phyloP scores from a whole-genome alignment of 2,888 invertebrate genomes.

The Cryptus armator region DNA sequence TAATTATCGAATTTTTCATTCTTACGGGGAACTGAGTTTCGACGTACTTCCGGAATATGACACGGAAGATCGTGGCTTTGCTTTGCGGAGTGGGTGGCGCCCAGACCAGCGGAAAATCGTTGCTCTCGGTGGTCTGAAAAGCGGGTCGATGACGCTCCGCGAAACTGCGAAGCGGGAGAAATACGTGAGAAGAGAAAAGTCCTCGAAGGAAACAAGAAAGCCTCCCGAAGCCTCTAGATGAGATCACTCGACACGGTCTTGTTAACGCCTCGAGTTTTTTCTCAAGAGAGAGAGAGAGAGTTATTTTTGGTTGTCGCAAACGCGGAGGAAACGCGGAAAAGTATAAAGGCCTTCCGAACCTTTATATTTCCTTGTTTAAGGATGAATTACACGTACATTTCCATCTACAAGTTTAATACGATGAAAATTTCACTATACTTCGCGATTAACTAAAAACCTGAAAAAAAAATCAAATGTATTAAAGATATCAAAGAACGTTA shows the following conservation, averaged over 20 bases:
- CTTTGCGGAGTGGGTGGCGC: conserved; percentile 80
- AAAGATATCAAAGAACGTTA: too few relatives aligned
- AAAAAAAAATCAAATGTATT: too few relatives aligned
- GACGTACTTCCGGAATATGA: conserved; percentile 80
- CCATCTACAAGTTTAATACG: too few relatives aligned
- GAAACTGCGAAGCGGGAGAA: conserved; percentile 71
- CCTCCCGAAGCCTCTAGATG: conserved; percentile 7
- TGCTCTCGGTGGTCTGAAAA: conserved; percentile 72
- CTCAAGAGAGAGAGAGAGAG: not conserved
- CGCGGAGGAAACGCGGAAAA: not conserved
- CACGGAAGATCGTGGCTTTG: conserved; percentile 78
- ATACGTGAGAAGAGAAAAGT: conserved; percentile 13
- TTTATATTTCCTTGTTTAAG: not conserved
- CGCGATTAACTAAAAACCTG: too few relatives aligned
- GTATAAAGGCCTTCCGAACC: not conserved
- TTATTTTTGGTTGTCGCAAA: conserved; percentile 42
- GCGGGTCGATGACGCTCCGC: conserved; percentile 79
- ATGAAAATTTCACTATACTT: too few relatives aligned
- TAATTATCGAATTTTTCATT: conserved; percentile 9
- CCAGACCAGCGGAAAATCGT: conserved; percentile 79
- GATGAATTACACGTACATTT: too few relatives aligned
- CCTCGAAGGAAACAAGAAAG: conserved; percentile 21
- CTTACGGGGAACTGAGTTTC: conserved; percentile 79
- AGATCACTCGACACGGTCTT: conserved; percentile 41
- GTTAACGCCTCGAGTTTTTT: conserved; percentile 27